These are phyloP conservation scores for Acleris literana DNA, from an alignment of 2,888 invertebrate genomes.

Conservation along the genomic window DNA sequence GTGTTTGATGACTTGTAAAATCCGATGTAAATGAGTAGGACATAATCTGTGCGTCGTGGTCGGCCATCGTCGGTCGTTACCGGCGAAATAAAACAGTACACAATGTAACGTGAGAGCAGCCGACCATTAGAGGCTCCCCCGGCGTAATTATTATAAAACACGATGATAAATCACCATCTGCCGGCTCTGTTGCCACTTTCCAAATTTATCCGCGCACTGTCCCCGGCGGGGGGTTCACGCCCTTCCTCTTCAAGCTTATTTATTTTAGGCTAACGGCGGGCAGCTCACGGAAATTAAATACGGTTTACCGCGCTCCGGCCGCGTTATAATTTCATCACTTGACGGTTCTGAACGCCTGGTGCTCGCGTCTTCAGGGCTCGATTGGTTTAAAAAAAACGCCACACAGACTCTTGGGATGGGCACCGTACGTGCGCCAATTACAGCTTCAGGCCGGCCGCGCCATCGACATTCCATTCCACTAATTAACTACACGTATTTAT, in stretches of 20 bases:
- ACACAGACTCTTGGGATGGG: slow-evolving; percentile 50
- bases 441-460: slow-evolving; percentile 41
- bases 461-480: slow-evolving; percentile 49
- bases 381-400: slow-evolving; percentile 45
- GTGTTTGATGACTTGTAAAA: slow-evolving; percentile 24
- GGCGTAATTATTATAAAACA: slow-evolving; percentile 79
- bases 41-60: slow-evolving; percentile 22
- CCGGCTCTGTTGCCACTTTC: slow-evolving; percentile 75
- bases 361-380: slow-evolving; percentile 25
- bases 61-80: slow-evolving; percentile 30
- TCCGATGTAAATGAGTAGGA: slow-evolving; percentile 27
- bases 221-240: slow-evolving; percentile 49
- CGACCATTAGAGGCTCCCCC: slow-evolving; percentile 60
- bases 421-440: slow-evolving; percentile 48
- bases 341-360: background rate
- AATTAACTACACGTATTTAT: slow-evolving; percentile 51
- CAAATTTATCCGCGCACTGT: slow-evolving; percentile 66
- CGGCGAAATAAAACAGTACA: slow-evolving; percentile 53
- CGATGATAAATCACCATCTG: slow-evolving; percentile 80
- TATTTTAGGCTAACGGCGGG: slow-evolving; percentile 73
- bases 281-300: slow-evolving; percentile 74
- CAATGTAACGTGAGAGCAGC: slow-evolving; percentile 54
- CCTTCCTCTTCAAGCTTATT: slow-evolving; percentile 67
- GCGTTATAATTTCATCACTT: slow-evolving; percentile 57
- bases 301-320: slow-evolving; percentile 59